phyloP scores from a whole-genome alignment of 2,113 vertebrate species.

The Tragelaphus strepsiceros region DNA sequence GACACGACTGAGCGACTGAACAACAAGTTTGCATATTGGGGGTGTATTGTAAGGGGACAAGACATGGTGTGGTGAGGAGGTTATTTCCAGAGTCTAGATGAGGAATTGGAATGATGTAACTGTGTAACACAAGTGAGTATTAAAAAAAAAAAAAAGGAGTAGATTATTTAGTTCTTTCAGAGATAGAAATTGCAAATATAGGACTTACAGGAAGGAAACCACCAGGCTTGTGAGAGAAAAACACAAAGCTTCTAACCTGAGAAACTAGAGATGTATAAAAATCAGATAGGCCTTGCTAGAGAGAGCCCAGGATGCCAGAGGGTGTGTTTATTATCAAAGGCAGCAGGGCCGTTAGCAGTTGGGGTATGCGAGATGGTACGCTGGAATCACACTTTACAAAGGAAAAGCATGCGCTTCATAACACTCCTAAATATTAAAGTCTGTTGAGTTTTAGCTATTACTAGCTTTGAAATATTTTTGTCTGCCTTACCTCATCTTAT shows the following conservation, averaged over 20 bases:
- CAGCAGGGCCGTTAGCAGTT: background rate
- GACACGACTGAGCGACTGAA: background rate
- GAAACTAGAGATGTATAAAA: background rate
- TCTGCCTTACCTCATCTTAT: background rate
- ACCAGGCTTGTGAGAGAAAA: background rate
- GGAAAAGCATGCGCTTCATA: background rate
- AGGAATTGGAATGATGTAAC: background rate
- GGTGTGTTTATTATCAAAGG: background rate
- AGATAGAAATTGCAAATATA: background rate
- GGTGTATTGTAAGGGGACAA: background rate
- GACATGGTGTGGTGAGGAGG: background rate
- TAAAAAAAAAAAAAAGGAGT: background rate
- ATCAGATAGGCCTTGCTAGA: background rate
- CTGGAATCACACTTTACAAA: background rate
- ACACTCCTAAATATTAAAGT: background rate
- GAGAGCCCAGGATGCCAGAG: background rate
- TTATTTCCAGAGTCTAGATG: background rate
- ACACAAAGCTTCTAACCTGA: background rate
- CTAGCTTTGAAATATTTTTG: conserved; percentile 1
- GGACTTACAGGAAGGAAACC: fast-evolving
- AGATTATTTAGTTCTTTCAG: background rate
- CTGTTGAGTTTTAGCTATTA: background rate
- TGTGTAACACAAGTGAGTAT: background rate
- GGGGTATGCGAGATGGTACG: background rate
- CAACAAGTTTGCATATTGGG: background rate